A percentile compares a stretch with the other conserved stretches of the same genome.
Conservation (phyloP, 2,888 invertebrate genomes). For the Acanthosoma haemorrhoidale region DNA sequence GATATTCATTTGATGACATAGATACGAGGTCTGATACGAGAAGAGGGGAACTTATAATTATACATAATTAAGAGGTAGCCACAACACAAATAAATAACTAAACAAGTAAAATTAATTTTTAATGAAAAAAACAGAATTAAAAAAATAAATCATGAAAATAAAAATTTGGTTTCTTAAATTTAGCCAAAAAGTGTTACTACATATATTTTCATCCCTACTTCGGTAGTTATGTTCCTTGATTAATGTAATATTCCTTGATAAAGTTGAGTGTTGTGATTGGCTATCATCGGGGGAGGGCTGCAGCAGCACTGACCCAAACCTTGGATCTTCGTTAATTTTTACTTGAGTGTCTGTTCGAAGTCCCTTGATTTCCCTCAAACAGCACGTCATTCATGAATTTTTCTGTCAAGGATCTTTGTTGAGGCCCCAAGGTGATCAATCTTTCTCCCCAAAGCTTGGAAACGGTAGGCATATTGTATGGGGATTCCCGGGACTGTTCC, state of each 20-base stretch:
- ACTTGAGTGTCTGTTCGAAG: neutral
- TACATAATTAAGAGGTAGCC: no score
- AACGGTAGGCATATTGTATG: no score
- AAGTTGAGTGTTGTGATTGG: neutral
- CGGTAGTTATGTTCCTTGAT: neutral
- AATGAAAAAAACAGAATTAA: no score
- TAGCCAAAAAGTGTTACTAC: no score
- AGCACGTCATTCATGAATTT: neutral
- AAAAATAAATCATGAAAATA: no score
- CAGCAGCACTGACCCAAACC: neutral
- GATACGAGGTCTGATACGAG: no score
- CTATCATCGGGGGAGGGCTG: neutral
- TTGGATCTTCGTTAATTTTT: neutral
- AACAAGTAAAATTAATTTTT: no score
- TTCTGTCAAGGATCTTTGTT: neutral
- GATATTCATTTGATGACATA: no score
- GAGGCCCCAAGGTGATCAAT: neutral
- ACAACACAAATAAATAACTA: no score
- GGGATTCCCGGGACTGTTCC: neutral
- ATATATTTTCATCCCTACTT: neutral
- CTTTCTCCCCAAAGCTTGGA: neutral
- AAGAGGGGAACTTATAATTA: no score
- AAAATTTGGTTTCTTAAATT: no score
- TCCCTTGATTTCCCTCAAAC: neutral
- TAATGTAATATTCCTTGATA: neutral